Base-by-base conservation (phyloP, 2,113 vertebrate species). In the Austrofundulus limnaeus region DNA sequence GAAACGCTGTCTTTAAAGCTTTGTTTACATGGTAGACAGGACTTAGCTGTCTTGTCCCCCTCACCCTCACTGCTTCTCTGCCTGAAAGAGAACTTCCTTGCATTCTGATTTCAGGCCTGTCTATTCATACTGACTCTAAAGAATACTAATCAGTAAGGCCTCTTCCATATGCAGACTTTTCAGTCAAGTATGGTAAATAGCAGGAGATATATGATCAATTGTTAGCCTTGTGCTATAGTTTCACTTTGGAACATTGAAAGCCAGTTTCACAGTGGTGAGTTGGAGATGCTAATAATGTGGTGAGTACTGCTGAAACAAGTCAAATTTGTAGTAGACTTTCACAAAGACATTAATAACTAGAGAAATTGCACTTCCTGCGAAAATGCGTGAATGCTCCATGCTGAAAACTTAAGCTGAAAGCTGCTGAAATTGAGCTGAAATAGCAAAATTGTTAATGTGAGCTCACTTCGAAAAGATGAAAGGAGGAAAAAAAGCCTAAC, bases 81-180 rank as follows among this genome's bases (percentile, higher is more conserved):
- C 65, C 77, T 84, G 79, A 88, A 80, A 83, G 83, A 88, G 74
- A 83, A 88, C 88, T 86, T 88, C 85, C 85, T 90, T 91, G 87
- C 83, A 88, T 89, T 88, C 70, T 88, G 86, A 91, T 87, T 51
- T 61, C 2, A 38, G 74, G 77, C 54, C 81, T 83, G 73, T 81
- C 85, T 80, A 76, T 85, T 87, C 46, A 1, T 66, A 77, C 50
- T 1, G 41, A 39, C 82, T 83, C 80, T 71, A 74, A 81, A 82
- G 90, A 92, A 91, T 91, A 89, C 89, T 92, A 89, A 92, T 87
- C 71, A 87, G 78, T 53, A 53, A 25, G 80, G 67, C 75, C 65
- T 77, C 70, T 67, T 71, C 57, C 53, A 15, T 70, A 70, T 78
- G 70, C 78, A 77, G 43, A 78, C 57, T 15, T 53, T 63, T 72